Conservation (phyloP, 2,888 invertebrate genomes). For the Mythimna ferrago region DNA sequence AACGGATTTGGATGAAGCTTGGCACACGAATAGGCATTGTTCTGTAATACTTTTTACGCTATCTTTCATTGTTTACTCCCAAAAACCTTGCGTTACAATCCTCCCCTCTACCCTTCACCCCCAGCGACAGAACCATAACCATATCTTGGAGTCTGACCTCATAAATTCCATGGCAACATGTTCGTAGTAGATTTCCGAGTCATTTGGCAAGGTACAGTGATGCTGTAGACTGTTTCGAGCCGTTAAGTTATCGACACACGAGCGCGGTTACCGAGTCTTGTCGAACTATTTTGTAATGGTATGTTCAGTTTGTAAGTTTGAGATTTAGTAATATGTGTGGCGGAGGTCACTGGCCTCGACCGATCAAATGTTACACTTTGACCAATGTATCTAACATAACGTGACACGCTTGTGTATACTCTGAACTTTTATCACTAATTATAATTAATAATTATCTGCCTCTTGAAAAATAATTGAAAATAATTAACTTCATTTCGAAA, state of each 20-base stretch:
- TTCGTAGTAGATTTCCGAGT: slow-evolving; percentile 60
- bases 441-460: too few species aligned
- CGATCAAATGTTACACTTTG: too few species aligned
- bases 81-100: neutral
- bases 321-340: neutral
- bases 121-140: slow-evolving; percentile 19
- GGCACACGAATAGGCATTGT: too few species aligned
- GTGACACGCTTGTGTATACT: too few species aligned
- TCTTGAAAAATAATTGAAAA: too few species aligned
- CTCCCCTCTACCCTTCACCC: neutral
- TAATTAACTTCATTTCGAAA: too few species aligned
- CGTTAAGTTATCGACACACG: slow-evolving; percentile 53
- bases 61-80: neutral
- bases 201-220: slow-evolving; percentile 54
- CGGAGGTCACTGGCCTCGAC: neutral
- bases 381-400: too few species aligned
- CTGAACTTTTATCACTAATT: too few species aligned
- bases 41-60: too few species aligned
- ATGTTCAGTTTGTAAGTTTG: slow-evolving; percentile 1
- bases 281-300: slow-evolving; percentile 13
- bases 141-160: slow-evolving; percentile 42
- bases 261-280: neutral
- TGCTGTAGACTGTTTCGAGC: slow-evolving; percentile 35
- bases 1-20: too few species aligned
- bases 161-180: slow-evolving; percentile 57